These are phyloP conservation scores for Hydraecia micacea DNA, from an alignment of 2,888 invertebrate species.

Conservation along the genomic window DNA sequence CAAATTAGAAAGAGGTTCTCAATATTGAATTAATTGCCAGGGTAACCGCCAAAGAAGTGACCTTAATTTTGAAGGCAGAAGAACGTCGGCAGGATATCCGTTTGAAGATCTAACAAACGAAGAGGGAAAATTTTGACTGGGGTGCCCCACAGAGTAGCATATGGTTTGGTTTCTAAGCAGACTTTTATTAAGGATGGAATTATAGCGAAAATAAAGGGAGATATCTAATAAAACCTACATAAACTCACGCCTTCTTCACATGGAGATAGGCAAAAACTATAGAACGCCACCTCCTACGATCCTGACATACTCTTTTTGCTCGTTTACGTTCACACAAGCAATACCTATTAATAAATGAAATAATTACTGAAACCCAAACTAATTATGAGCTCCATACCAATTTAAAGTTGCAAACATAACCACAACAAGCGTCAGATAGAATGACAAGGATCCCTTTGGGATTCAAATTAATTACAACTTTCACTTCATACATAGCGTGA, in stretches of 20 bases:
- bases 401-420: constrained; percentile 51
- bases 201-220: not conserved
- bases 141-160: too few species aligned
- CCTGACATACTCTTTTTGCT: not conserved
- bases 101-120: not conserved
- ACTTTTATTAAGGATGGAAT: not conserved
- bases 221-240: constrained; percentile 5
- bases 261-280: not conserved
- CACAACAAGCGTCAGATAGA: constrained; percentile 12
- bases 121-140: too few species aligned
- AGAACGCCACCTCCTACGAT: not conserved
- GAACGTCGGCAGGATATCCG: not conserved
- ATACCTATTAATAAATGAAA: not conserved
- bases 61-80: not conserved
- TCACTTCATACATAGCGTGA: constrained; percentile 21
- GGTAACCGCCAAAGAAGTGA: not conserved
- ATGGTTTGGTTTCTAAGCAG: not conserved
- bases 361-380: constrained; percentile 14
- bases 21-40: not conserved
- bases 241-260: not conserved
- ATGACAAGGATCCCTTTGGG: constrained; percentile 44
- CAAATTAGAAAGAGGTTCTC: not conserved
- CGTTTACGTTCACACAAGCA: not conserved
- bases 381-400: constrained; percentile 42
- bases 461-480: constrained; percentile 59